A percentile compares a stretch with the other conserved stretches of the same genome.
phyloP scores from a whole-genome alignment of 2,113 vertebrate species.

The Varanus komodoensis region DNA sequence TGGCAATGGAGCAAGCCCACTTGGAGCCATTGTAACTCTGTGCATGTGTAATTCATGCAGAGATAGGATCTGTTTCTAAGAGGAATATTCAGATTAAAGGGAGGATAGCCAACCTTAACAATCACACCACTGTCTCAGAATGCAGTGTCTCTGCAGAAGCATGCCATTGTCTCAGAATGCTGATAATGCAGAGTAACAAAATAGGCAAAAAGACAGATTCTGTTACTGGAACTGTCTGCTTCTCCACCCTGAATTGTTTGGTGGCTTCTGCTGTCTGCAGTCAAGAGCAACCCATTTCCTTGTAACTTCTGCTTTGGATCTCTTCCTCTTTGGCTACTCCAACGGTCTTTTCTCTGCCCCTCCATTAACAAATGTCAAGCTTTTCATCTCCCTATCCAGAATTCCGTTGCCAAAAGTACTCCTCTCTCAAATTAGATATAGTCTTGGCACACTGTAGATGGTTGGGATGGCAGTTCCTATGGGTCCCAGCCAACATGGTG shows the following conservation, averaged over 20 bases:
- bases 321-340: background rate
- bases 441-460: background rate
- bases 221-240: background rate
- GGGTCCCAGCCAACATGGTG: too few species aligned
- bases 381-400: background rate
- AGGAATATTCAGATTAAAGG: slow-evolving; percentile 17
- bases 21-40: background rate
- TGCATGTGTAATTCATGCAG: background rate
- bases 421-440: background rate
- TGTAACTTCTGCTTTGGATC: background rate
- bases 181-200: background rate
- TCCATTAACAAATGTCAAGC: background rate
- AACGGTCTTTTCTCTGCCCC: background rate
- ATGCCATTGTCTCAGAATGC: background rate
- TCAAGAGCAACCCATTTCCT: background rate
- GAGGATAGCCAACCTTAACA: background rate
- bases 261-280: background rate
- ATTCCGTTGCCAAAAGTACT: background rate
- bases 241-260: too few species aligned
- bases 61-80: background rate
- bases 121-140: background rate
- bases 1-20: background rate
- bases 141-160: background rate
- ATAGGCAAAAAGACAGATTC: background rate
- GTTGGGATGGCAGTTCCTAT: background rate